Base-by-base conservation (phyloP, 35 echinoderm and acorn worm species). In the Apostichopus californicus region DNA sequence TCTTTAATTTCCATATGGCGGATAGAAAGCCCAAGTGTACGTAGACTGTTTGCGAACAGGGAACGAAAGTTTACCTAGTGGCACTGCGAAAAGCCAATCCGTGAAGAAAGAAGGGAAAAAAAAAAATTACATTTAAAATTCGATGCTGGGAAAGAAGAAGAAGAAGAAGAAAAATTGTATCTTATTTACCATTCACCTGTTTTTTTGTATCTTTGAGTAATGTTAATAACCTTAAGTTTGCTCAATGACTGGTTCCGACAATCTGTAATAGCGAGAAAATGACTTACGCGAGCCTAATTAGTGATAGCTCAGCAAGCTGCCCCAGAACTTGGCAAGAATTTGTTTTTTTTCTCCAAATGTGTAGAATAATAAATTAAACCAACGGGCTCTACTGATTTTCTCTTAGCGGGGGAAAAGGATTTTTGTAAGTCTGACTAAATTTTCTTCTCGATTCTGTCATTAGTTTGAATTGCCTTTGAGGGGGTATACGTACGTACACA, bases 191-290 rank as follows among this genome's bases (percentile, higher is more conserved):
- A n/a, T 85, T 85, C 54, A 58, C 54, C 81, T 85, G 81, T 85
- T 60, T 85, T 81, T 85, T 57, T 21, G 20, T 11, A 24, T 75
- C 11, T 75, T 11, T 11, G 11, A 10, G 81, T 17, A 85, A 85
- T 85, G 81, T 85, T 85, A 85, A 85, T 85, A 85, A 85, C 81
- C 81, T 85, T 56, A 85, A 85, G 81, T 85, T 85, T 85, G 81
- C 13, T 60, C 57, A 85, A 52, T 85, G 81, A 85, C 81, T 85
- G 56, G 81, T 85, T 59, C 81, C 58, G 81, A 85, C 81, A 85
- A 56, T 85, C 55, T 85, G 81, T 85, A 85, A 85, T 85, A 85
- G 81, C 15, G 15, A 23, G 14, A 85, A 85, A 85, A 85, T 85
- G 81, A 85, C 57, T 85, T 85, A 17, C 57, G 81, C 81, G 58